Evolutionary conservation across 1,140 invertebrate genomes (phyloP), one percentile per base, ranked within the genome.

Genomic region (Kradibia gibbosae): DNA sequence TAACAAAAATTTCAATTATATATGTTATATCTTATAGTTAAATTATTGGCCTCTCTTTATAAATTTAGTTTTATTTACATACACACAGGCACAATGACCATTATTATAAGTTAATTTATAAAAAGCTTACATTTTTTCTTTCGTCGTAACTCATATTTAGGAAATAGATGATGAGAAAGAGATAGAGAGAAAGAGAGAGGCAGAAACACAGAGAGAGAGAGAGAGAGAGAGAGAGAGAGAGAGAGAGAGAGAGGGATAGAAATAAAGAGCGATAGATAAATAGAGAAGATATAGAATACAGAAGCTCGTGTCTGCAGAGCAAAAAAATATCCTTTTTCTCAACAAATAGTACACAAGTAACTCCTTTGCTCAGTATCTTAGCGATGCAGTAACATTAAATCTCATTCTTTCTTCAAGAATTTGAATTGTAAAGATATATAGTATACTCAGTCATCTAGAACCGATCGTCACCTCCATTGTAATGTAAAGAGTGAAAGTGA

Each of bases 341-440:
- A 72, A 4, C 13, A 25, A 39, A 25, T 2, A 2, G n/a, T 2
- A 48, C 45, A 53, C 36, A 65, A 78, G 62, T 70, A 31, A 50
- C 45, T 78, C 20, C 62, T 67, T 13, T 20, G 22, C 13, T 78
- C 53, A 71, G 36, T 57, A 83, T 85, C 70, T 82, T 83, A 83
- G 45, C 81, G 31, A 79, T 83, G 87, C 88, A 89, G 88, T 88
- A 89, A 89, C 88, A 88, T 88, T 88, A 88, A 88, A 87, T 87
- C 86, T 89, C 86, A 86, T 87, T 87, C 84, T 82, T 83, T 76
- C 82, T 65, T 67, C 42, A 42, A 53, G 22, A 4, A 25, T 62
- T 62, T 7, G 48, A 55, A 31, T 50, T 55, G 25, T 22, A 22
- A 3, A 53, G 5, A 17, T 5, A 20, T 5, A 25, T 71, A 45